Evolutionary conservation across 2,888 invertebrate species (phyloP), one percentile per base, ranked within the genome.

Genomic region (Callyntrura sp.): DNA sequence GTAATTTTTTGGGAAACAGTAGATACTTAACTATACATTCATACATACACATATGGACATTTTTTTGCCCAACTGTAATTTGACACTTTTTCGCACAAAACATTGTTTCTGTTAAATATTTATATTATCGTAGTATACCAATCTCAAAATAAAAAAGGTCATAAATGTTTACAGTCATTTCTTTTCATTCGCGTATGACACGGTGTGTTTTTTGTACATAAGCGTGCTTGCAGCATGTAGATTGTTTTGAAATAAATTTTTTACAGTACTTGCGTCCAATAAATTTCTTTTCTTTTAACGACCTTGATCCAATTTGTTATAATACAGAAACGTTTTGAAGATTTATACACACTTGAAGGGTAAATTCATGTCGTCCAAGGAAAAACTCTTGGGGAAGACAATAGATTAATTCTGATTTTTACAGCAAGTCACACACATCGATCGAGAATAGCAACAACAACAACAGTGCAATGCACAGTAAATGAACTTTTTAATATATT

Each of bases 371-470:
- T n/a, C 43, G 11, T 65, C 28, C 65, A 65, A 60, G 17, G 17
- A 57, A 23, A 70, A n/a, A 4, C 28, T 51, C 35, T 65, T 70
- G 68, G 85, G 85, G 85, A 85, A 85, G 85, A 85, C 85, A 28
- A 28, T 51, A 73, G 85, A 85, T 76, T 60, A 23, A 82, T 65
- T 82, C 60, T 65, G 82, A 65, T 65, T 76, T 65, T 76, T 45
- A n/a, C n/a, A n/a, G n/a, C n/a, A n/a, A n/a, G n/a, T n/a, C n/a
- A n/a, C n/a, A n/a, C n/a, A n/a, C n/a, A n/a, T n/a, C n/a, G n/a
- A n/a, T n/a, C n/a, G n/a, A n/a, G n/a, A n/a, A n/a, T n/a, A n/a
- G n/a, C n/a, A n/a, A n/a, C n/a, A n/a, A n/a, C n/a, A n/a, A n/a
- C n/a, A n/a, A n/a, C n/a, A n/a, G n/a, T n/a, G n/a, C n/a, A n/a